phyloP scores from a whole-genome alignment of 1,140 invertebrate genomes.

The Nasonia vitripennis region DNA sequence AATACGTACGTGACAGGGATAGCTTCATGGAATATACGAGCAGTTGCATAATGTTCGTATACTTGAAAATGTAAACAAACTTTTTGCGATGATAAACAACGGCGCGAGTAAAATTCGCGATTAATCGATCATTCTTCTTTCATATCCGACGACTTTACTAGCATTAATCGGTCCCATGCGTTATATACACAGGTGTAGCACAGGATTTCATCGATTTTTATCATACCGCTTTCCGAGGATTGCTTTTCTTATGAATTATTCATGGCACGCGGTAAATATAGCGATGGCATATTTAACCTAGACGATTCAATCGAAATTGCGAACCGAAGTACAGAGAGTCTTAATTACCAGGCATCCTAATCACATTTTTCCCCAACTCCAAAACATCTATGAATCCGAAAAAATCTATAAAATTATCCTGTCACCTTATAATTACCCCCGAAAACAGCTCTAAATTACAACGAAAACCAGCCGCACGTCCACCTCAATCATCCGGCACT shows the following conservation, averaged over 20 bases:
- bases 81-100: background rate
- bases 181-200: background rate
- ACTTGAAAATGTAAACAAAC: background rate
- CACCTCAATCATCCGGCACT: background rate
- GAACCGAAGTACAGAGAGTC: too few species aligned
- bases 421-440: too few species aligned
- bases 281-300: background rate
- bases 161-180: background rate
- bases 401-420: too few species aligned
- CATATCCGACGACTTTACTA: background rate
- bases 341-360: background rate
- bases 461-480: background rate
- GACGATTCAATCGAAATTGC: background rate
- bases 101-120: background rate
- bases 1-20: background rate
- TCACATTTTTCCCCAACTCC: background rate
- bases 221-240: background rate
- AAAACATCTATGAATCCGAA: too few species aligned
- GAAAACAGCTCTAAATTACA: background rate
- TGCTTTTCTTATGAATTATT: slow-evolving; percentile 1
- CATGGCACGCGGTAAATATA: background rate
- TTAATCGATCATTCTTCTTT: background rate
- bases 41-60: background rate
- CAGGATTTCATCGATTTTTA: background rate
- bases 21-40: background rate